Evolutionary conservation across 2,888 invertebrate genomes (phyloP).

Genomic region (Petrolisthes manimaculis): DNA sequence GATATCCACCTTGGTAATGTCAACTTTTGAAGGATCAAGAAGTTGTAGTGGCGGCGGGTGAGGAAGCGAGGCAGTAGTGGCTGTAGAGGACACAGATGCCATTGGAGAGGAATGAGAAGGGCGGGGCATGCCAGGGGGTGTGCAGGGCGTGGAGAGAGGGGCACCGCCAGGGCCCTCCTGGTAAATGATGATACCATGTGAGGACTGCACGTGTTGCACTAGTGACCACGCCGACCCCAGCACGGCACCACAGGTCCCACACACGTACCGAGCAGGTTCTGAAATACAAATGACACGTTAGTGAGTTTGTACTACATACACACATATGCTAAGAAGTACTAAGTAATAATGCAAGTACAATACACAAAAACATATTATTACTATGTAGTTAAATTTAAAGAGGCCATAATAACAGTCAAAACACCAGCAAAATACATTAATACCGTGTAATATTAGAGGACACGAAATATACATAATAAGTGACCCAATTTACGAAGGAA

Average conservation of each 20-base stretch:
- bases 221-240: slow-evolving; percentile 95
- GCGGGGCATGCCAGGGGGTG: slow-evolving; percentile 63
- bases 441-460: too few relatives aligned
- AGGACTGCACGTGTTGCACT: slow-evolving; percentile 93
- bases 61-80: slow-evolving; percentile 64
- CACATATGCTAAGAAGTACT: not conserved
- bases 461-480: too few relatives aligned
- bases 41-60: slow-evolving; percentile 67
- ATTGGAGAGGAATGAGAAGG: slow-evolving; percentile 63
- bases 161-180: slow-evolving; percentile 67
- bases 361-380: too few relatives aligned
- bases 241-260: slow-evolving; percentile 92
- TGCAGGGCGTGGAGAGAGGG: slow-evolving; percentile 62
- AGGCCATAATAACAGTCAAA: not conserved
- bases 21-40: slow-evolving; percentile 65
- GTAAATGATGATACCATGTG: slow-evolving; percentile 94
- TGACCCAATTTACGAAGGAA: too few relatives aligned
- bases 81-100: slow-evolving; percentile 63
- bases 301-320: not conserved
- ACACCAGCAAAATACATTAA: not conserved
- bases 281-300: slow-evolving; percentile 70
- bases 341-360: not conserved
- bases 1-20: slow-evolving; percentile 63
- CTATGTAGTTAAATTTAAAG: too few relatives aligned
- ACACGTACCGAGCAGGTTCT: slow-evolving; percentile 95